phyloP scores from a whole-genome alignment of 2,797 vertebrate genomes.

The Intellagama lesueurii region DNA sequence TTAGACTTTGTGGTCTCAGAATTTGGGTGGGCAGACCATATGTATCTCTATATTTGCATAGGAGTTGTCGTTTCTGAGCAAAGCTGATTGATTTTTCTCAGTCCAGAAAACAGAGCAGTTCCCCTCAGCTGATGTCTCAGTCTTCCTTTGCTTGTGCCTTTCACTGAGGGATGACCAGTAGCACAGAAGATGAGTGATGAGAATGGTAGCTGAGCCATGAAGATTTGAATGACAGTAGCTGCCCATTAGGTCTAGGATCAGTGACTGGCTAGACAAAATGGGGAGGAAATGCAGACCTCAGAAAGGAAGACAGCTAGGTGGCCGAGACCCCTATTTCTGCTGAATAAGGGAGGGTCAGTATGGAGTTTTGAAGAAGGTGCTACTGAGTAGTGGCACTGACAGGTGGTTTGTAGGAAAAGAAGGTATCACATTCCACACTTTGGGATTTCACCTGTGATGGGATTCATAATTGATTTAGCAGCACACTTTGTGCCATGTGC shows the following conservation, averaged over 20 bases:
- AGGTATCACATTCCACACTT: neutral
- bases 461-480: neutral
- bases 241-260: neutral
- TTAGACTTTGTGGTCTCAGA: neutral
- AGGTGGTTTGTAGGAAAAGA: neutral
- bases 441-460: neutral
- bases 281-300: no score
- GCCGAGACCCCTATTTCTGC: neutral
- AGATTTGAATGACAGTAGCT: neutral
- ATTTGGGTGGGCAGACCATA: neutral
- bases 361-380: no score
- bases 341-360: neutral
- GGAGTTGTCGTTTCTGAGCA: no score
- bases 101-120: no score
- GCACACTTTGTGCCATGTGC: neutral
- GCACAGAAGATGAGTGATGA: no score
- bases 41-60: no score
- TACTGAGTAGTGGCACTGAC: neutral
- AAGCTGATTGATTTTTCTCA: no score
- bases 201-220: neutral
- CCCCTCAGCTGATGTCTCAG: no score
- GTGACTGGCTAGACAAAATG: neutral
- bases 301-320: neutral
- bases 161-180: neutral
- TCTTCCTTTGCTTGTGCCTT: no score